Percentiles rank a stretch among this genome's conserved stretches.
Conservation (phyloP, 2,113 vertebrate genomes). For the Hemiscyllium ocellatum region DNA sequence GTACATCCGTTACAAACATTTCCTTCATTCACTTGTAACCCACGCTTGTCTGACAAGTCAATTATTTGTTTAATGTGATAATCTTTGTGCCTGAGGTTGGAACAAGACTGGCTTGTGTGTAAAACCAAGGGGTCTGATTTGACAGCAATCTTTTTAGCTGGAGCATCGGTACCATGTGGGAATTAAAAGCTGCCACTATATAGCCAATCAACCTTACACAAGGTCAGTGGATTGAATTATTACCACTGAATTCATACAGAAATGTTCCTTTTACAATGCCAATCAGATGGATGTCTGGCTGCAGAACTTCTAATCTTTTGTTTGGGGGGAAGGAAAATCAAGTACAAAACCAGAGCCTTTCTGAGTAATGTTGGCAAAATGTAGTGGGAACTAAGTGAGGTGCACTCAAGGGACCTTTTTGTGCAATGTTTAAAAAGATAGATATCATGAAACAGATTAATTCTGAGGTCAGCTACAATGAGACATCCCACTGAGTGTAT, state of each 20-base stretch:
- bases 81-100: not conserved
- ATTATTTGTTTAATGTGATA: not conserved
- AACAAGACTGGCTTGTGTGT: not conserved
- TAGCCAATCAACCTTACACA: not conserved
- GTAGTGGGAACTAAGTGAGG: not conserved
- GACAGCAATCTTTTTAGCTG: not conserved
- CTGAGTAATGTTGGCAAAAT: not conserved
- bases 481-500: not conserved
- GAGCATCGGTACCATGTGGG: not conserved
- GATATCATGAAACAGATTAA: not conserved
- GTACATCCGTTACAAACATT: not conserved
- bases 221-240: not conserved
- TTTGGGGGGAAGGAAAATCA: not conserved
- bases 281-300: not conserved
- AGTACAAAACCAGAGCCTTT: not conserved
- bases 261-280: not conserved
- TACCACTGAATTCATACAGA: not conserved
- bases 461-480: not conserved
- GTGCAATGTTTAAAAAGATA: not conserved
- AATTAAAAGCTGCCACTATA: conserved; percentile 1
- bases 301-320: not conserved
- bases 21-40: not conserved
- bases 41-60: not conserved
- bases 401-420: not conserved
- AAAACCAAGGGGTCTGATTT: not conserved